phyloP scores from a whole-genome alignment of 1,140 invertebrate genomes.

The Euschistus heros region DNA sequence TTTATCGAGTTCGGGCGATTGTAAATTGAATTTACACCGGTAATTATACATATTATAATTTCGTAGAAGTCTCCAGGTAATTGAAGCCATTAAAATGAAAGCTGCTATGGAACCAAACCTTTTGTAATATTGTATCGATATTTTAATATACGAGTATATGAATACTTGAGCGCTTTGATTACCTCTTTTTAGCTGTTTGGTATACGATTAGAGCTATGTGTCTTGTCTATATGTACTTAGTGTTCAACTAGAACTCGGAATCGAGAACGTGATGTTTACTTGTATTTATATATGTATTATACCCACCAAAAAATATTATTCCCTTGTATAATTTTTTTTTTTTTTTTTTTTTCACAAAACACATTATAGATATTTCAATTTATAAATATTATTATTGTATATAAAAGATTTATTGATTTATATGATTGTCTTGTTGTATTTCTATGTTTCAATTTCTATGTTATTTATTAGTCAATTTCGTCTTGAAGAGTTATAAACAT shows the following conservation, averaged over 20 bases:
- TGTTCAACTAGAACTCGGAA: conserved; percentile 11
- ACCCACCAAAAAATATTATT: conserved; percentile 15
- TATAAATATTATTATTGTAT: conserved; percentile 4
- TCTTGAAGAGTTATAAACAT: conserved; percentile 21
- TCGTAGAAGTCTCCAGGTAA: not conserved
- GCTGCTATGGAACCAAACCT: not conserved
- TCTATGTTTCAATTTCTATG: conserved; percentile 12
- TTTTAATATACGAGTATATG: not conserved
- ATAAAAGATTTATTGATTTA: conserved; percentile 9
- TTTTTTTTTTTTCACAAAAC: conserved; percentile 13
- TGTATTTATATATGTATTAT: conserved; percentile 17
- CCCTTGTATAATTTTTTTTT: conserved; percentile 15
- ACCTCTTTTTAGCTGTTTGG: conserved; percentile 20
- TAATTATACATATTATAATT: not conserved
- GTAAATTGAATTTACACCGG: not conserved
- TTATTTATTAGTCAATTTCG: conserved; percentile 20
- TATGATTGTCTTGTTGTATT: conserved; percentile 19
- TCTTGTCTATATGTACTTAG: conserved; percentile 17
- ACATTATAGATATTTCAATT: conserved; percentile 2
- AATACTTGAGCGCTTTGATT: not conserved
- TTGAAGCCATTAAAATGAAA: conserved; percentile 1
- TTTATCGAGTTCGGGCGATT: conserved; percentile 1
- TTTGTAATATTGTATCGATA: not conserved
- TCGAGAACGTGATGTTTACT: conserved; percentile 15
- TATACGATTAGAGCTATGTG: conserved; percentile 23